A percentile compares a stretch with the other conserved stretches of the same genome.
These are phyloP conservation scores for Ditula angustiorana DNA, from an alignment of 2,888 invertebrate genomes.

Conservation along the genomic window DNA sequence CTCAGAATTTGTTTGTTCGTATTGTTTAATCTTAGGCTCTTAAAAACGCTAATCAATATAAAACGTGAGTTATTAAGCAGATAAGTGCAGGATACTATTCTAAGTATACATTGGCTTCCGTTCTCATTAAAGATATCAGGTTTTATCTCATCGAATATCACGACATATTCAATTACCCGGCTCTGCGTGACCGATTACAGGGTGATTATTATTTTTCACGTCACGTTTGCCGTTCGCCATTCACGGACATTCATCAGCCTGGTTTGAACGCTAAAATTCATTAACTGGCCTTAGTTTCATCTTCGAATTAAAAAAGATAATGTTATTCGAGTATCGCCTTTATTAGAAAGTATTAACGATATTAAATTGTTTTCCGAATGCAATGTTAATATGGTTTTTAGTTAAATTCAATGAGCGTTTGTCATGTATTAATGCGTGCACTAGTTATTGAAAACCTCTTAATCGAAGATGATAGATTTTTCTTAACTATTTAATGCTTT, in stretches of 20 bases:
- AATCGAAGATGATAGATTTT: slow-evolving; percentile 35
- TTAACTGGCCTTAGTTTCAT: slow-evolving; percentile 14
- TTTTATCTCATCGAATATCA: slow-evolving; percentile 38
- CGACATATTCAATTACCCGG: slow-evolving; percentile 49
- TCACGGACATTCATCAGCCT: slow-evolving; percentile 42
- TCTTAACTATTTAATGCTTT: neutral
- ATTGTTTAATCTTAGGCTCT: neutral
- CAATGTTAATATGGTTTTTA: slow-evolving; percentile 12
- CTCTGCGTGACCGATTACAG: slow-evolving; percentile 49
- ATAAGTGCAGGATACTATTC: slow-evolving; percentile 20
- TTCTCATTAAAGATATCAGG: slow-evolving; percentile 27
- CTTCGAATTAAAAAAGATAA: neutral
- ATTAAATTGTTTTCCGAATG: neutral
- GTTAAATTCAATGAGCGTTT: slow-evolving; percentile 47
- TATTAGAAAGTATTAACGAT: neutral
- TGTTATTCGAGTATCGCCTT: neutral
- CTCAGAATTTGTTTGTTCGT: neutral
- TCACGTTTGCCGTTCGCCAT: slow-evolving; percentile 41
- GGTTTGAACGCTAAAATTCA: slow-evolving; percentile 41
- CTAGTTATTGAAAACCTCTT: slow-evolving; percentile 47
- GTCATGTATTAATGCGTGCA: slow-evolving; percentile 49
- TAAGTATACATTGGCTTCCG: slow-evolving; percentile 28
- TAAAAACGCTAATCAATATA: slow-evolving; percentile 2
- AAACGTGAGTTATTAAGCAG: slow-evolving; percentile 31
- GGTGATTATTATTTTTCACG: slow-evolving; percentile 44